Conservation (phyloP, 2,797 vertebrate species). For the Huso huso region DNA sequence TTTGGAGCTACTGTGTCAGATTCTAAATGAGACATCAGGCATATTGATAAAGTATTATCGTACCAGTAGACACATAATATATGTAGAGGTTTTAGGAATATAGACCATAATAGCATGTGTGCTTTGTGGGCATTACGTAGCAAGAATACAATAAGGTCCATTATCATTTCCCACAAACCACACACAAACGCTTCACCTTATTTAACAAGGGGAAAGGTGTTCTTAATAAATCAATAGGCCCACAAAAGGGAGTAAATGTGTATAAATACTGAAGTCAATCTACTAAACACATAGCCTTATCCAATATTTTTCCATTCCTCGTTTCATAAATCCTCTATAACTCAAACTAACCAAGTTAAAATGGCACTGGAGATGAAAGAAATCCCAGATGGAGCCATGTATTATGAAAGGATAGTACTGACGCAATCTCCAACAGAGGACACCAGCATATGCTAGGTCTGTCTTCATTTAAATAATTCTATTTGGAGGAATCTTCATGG, state of each 20-base stretch:
- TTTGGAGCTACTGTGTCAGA: too few species aligned
- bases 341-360: not conserved
- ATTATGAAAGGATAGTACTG: not conserved
- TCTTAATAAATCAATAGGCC: too few species aligned
- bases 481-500: conserved; percentile 8
- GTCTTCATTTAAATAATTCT: conserved; percentile 3
- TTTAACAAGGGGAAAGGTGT: too few species aligned
- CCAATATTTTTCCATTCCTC: not conserved
- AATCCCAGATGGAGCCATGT: not conserved
- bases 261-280: not conserved
- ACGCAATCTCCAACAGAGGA: not conserved
- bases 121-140: too few species aligned
- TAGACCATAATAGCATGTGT: too few species aligned
- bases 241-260: not conserved
- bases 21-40: too few species aligned
- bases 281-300: not conserved
- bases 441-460: not conserved
- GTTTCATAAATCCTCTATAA: not conserved
- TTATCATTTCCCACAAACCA: too few species aligned
- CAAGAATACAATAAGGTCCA: too few species aligned
- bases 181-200: too few species aligned
- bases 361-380: not conserved
- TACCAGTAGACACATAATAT: too few species aligned
- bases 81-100: too few species aligned
- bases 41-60: too few species aligned